Evolutionary conservation across 2,113 vertebrate genomes (phyloP).

Genomic region (Saiga tatarica): DNA sequence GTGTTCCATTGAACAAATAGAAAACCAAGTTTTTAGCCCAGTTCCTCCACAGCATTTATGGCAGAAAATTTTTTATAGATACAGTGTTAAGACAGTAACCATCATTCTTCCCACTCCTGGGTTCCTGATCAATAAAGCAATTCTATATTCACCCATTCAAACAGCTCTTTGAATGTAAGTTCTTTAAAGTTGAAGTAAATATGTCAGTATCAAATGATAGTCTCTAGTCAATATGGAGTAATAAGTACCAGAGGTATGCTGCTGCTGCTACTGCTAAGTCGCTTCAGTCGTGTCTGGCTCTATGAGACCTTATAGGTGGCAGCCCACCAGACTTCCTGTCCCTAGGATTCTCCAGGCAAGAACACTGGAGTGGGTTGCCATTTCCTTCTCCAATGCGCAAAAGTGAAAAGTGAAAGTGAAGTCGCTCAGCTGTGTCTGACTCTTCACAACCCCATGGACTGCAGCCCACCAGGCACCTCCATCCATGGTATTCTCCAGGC

Average conservation of each 20-base stretch:
- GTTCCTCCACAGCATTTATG: neutral
- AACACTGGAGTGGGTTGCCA: too few species aligned
- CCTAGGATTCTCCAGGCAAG: too few species aligned
- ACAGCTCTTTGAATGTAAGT: neutral
- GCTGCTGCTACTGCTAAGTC: too few species aligned
- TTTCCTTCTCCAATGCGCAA: accelerated
- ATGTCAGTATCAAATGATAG: neutral
- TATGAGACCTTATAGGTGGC: too few species aligned
- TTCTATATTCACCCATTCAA: neutral
- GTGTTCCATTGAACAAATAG: neutral
- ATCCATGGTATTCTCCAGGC: too few species aligned
- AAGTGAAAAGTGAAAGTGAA: too few species aligned
- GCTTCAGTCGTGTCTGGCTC: too few species aligned
- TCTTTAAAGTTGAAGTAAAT: neutral
- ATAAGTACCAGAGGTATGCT: neutral
- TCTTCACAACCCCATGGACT: too few species aligned
- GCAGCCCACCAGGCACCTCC: too few species aligned
- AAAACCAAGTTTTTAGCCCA: neutral
- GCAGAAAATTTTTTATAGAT: neutral
- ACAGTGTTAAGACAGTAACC: neutral
- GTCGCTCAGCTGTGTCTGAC: too few species aligned
- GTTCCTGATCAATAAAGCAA: neutral
- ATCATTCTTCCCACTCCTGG: neutral
- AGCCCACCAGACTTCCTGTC: too few species aligned
- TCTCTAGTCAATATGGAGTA: neutral